phyloP scores from a whole-genome alignment of 2,888 invertebrate genomes.

The Luperina testacea region DNA sequence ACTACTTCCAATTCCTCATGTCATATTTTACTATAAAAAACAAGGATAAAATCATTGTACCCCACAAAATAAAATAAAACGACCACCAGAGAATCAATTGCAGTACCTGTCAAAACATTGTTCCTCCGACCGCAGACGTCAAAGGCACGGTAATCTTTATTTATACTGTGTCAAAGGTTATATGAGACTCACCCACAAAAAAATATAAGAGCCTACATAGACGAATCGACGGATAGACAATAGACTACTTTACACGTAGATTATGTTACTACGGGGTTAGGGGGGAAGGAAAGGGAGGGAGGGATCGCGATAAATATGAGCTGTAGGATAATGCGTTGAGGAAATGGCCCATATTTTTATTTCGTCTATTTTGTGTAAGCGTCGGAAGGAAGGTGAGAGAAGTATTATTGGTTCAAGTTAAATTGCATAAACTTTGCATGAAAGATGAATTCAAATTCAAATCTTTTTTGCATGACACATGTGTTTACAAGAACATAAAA shows the following conservation, averaged over 20 bases:
- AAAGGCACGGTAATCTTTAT: too few species aligned
- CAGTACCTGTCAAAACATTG: constrained; percentile 37
- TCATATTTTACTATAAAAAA: background rate
- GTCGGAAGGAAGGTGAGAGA: background rate
- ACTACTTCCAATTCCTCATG: background rate
- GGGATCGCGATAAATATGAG: constrained; percentile 30
- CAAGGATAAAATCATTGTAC: background rate
- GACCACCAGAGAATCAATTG: constrained; percentile 28
- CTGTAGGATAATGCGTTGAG: constrained; percentile 20
- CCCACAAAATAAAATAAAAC: constrained; percentile 3
- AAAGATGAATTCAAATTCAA: background rate
- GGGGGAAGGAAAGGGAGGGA: constrained; percentile 10
- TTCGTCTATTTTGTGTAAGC: background rate
- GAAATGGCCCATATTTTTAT: constrained; percentile 11
- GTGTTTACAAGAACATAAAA: background rate
- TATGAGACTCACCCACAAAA: constrained; percentile 29
- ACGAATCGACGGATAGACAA: constrained; percentile 61
- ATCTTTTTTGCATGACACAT: background rate
- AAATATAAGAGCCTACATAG: constrained; percentile 25
- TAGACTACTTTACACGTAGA: constrained; percentile 50
- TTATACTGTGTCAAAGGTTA: constrained; percentile 47
- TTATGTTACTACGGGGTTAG: constrained; percentile 36
- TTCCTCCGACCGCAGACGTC: constrained; percentile 10
- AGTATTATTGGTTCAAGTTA: background rate
- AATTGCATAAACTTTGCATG: background rate